Base-by-base conservation (phyloP, 2,797 vertebrate species). In the Enteromius mattozi region DNA sequence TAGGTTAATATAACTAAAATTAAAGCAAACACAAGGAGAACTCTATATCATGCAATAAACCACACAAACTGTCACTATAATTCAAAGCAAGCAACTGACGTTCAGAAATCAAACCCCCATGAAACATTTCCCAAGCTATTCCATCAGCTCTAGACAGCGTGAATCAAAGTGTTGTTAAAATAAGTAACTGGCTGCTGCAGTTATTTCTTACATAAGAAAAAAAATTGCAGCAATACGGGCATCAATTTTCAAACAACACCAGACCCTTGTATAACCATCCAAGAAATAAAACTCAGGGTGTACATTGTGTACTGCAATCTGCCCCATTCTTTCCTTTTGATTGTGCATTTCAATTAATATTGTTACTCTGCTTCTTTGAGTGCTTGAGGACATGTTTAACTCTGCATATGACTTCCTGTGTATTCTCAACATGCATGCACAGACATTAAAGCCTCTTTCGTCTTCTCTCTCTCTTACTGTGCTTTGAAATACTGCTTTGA, bases 151-250 rank as follows among this genome's bases (percentile, higher is more conserved):
- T 27, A 59, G 54, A 77, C n/a, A 19, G 37, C 13, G 27, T 63
- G 35, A 42, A 37, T 78, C 56, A 45, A 63, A 78, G 54, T 61
- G 75, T 27, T 24, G 56, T 40, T 78, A 42, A 78, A 78, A 42
- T 16, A 27, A 77, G 54, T n/a, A 61, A 27, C 37, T 63, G 54
- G 56, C 76, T 63, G 56, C n/a, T 27, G 35, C 75, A 42, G 54
- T 61, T 77, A 77, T 77, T 77, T 76, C 33, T 40, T 61, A 54
- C 75, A 61, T 59, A 2, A 37, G 21, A 6, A n/a, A 37, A 77
- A 37, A 59, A 54, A 37, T 2, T 54, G 49, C 33, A 70, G 66
- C 51, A 19, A 47, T 27, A 71, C 35, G 45, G 35, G 35, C 37
- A 81, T 59, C 49, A 40, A 56, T 71, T 81, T 81, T 30, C 19